Percentiles rank a stretch among this genome's conserved stretches.
Evolutionary conservation across 2,113 vertebrate species (phyloP).

Genomic region (Hirundichthys speculiger): DNA sequence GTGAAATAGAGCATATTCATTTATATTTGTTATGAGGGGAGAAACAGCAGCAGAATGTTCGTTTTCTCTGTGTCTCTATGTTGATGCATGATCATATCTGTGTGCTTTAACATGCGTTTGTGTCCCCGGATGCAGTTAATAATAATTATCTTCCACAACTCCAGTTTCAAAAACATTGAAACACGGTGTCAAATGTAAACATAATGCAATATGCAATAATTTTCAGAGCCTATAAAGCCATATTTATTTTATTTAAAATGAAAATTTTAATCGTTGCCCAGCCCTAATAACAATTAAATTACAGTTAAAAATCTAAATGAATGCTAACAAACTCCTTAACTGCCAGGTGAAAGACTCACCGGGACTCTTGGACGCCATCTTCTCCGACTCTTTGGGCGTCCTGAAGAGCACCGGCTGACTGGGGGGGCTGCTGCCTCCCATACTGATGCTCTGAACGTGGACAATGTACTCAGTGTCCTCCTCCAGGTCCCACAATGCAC

Average conservation of each 20-base stretch:
- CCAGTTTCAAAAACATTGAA: no score
- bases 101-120: no score
- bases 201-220: no score
- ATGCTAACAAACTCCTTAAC: background rate
- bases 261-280: no score
- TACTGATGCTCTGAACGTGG: slow-evolving; percentile 94
- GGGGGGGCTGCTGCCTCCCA: slow-evolving; percentile 91
- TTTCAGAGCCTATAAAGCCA: no score
- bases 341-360: slow-evolving; percentile 72
- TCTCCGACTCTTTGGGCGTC: slow-evolving; percentile 92
- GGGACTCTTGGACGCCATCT: slow-evolving; percentile 93
- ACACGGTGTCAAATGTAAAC: no score
- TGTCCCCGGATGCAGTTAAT: no score
- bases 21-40: slow-evolving; percentile 6
- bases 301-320: no score
- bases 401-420: slow-evolving; percentile 94
- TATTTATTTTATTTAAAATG: no score
- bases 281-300: no score
- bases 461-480: slow-evolving; percentile 97
- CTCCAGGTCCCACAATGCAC: slow-evolving; percentile 94
- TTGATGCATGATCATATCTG: slow-evolving; percentile 9
- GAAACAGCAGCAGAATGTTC: background rate
- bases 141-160: slow-evolving; percentile 2
- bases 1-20: background rate
- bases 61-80: slow-evolving; percentile 14